Base-by-base conservation (phyloP, 53 echinoderm and acorn worm genomes). In the Hippasteria phrygiana region DNA sequence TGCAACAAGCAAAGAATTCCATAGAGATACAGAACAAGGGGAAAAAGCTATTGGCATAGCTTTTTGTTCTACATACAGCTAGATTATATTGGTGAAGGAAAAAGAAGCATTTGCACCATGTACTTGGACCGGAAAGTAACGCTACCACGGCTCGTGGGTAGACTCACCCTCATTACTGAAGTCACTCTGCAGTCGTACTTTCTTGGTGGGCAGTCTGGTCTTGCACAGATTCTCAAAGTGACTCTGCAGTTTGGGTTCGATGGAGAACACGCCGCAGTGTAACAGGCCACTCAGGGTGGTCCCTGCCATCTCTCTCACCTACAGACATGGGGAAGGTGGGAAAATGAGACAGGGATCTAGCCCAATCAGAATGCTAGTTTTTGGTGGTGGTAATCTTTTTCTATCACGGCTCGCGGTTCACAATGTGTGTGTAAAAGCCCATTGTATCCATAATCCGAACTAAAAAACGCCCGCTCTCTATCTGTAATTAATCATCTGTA, bases 201-300 rank as follows among this genome's bases (percentile, higher is more conserved):
- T 96, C 93, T 93, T 96, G 70, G 94, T 87, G 18, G 92, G 92
- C 41, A 97, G 89, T 48, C 91, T 92, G 5, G 97, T 97, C 88
- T 95, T 95, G 74, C 97, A 97, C 36, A 97, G 88, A 55, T 79
- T 93, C 89, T 95, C 95, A 92, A 97, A 97, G 91, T 93, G 93
- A 56, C 62, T 92, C 87, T 94, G 92, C 31, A 95, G 91, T 18
- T 93, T 90, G 59, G 93, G 81, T 62, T 94, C 95, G 83, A 97
- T 95, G 33, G 90, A 79, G 43, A 97, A 89, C 91, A 95, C 93
- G 36, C 95, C 94, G 78, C 97, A 97, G 87, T 97, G 97, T 4
- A 97, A 79, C 28, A 97, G 88, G 32, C 97, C 97, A 83, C 97
- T 97, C 66, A 97, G 59, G 13, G 97, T 97, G 24, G 92, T 92